phyloP scores from a whole-genome alignment of 2,888 invertebrate genomes.

The Hofmannophila pseudospretella region DNA sequence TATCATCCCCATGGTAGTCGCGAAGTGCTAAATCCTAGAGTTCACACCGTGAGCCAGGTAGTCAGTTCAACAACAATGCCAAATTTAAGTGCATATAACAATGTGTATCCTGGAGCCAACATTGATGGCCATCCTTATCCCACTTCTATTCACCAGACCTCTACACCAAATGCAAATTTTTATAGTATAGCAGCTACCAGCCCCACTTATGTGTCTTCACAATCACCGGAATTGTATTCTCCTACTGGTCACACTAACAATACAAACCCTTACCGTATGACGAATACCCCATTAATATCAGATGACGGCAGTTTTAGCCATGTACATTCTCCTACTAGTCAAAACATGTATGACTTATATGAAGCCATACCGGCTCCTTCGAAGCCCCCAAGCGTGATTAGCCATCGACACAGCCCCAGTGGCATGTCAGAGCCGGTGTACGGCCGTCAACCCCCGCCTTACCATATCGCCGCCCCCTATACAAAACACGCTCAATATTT shows the following conservation, averaged over 20 bases:
- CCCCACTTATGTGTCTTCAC: slow-evolving; percentile 65
- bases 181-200: slow-evolving; percentile 56
- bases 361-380: slow-evolving; percentile 62
- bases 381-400: slow-evolving; percentile 56
- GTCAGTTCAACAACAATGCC: slow-evolving; percentile 73
- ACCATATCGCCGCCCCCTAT: slow-evolving; percentile 89
- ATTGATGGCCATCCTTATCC: slow-evolving; percentile 47
- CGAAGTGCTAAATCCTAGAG: slow-evolving; percentile 53
- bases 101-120: slow-evolving; percentile 43
- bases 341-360: slow-evolving; percentile 71
- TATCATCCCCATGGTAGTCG: slow-evolving; percentile 58
- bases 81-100: slow-evolving; percentile 63
- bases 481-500: slow-evolving; percentile 87
- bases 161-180: slow-evolving; percentile 55
- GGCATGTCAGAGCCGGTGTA: slow-evolving; percentile 55
- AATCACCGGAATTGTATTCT: slow-evolving; percentile 68
- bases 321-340: slow-evolving; percentile 61
- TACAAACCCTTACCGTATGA: slow-evolving; percentile 72
- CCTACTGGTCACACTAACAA: slow-evolving; percentile 71
- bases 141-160: slow-evolving; percentile 41
- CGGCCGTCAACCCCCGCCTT: slow-evolving; percentile 84
- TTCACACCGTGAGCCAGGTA: slow-evolving; percentile 67
- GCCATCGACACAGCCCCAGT: slow-evolving; percentile 62
- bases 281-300: slow-evolving; percentile 66
- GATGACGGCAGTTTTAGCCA: slow-evolving; percentile 71